phyloP scores from a whole-genome alignment of 2,113 vertebrate species.

The Chlorodrepanis virens region DNA sequence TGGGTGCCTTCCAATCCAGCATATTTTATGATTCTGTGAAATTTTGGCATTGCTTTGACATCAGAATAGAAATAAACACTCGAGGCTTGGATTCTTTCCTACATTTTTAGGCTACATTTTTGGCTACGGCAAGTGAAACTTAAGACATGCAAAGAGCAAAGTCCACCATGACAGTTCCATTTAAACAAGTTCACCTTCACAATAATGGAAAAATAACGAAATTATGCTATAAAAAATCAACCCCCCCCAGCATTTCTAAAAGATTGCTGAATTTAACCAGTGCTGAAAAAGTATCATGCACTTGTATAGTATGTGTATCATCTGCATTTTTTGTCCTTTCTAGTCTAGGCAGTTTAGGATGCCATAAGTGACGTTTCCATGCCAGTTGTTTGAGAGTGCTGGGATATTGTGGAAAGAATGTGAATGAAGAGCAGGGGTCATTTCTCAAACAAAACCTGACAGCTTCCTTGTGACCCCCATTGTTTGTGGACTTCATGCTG shows the following conservation, averaged over 20 bases:
- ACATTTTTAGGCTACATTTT: not conserved
- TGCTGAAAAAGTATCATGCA: not conserved
- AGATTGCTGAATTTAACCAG: not conserved
- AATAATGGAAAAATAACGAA: not conserved
- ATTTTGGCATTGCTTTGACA: not conserved
- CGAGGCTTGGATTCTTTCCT: not conserved
- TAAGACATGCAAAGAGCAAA: not conserved
- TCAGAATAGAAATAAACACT: not conserved
- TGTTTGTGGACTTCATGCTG: not conserved
- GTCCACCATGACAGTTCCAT: not conserved
- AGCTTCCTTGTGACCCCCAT: not conserved
- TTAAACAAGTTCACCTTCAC: not conserved
- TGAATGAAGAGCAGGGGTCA: not conserved
- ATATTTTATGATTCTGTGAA: not conserved
- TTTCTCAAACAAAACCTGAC: not conserved
- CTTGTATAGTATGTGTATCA: not conserved
- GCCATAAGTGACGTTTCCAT: not conserved
- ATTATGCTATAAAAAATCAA: not conserved
- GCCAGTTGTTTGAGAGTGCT: not conserved
- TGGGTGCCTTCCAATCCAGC: not conserved
- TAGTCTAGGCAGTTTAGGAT: not conserved
- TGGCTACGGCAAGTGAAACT: not conserved
- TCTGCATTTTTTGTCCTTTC: not conserved
- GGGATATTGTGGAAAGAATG: not conserved
- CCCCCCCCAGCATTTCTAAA: not conserved